Conservation (phyloP, 2,797 vertebrate species). For the Lophius americanus region DNA sequence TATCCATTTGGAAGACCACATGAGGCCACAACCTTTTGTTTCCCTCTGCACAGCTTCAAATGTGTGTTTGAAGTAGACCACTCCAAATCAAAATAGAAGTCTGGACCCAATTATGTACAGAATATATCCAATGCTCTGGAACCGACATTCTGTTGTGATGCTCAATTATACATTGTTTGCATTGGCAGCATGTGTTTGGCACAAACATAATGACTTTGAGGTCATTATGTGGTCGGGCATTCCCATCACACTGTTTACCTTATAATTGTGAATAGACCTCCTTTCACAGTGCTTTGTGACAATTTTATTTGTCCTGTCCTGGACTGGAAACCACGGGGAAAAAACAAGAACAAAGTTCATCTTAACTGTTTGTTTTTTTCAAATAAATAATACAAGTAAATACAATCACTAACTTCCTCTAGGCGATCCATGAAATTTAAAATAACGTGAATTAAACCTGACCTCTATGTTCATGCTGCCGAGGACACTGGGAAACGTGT, state of each 20-base stretch:
- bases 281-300: neutral
- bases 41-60: constrained; percentile 49
- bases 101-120: constrained; percentile 59
- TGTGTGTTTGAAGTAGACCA: constrained; percentile 49
- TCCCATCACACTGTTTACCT: constrained; percentile 32
- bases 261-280: neutral
- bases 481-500: neutral
- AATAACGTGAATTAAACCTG: neutral
- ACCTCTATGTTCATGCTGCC: neutral
- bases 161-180: constrained; percentile 37
- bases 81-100: constrained; percentile 46
- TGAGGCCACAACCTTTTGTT: constrained; percentile 65
- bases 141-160: constrained; percentile 22
- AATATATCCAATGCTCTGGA: constrained; percentile 40
- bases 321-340: no score
- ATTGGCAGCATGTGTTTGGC: constrained; percentile 1
- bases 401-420: neutral
- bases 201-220: neutral
- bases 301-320: neutral
- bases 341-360: no score
- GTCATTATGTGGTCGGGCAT: constrained; percentile 21
- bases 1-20: constrained; percentile 53
- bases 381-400: neutral
- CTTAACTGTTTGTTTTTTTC: neutral
- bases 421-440: neutral